Conservation (phyloP, 2,113 vertebrate species). For the Ptilorrhoa leucosticta region DNA sequence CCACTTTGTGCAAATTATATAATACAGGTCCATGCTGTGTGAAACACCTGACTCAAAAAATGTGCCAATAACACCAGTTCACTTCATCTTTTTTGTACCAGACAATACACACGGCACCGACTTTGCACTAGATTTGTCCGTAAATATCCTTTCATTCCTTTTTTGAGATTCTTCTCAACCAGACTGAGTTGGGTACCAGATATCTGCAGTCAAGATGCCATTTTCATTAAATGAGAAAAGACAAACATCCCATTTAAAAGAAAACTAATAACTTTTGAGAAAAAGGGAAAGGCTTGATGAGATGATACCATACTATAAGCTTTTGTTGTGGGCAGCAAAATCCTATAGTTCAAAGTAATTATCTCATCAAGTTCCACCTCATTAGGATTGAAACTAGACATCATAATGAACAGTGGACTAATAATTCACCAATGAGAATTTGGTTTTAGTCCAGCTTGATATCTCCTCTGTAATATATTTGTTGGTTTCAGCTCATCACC, state of each 20-base stretch:
- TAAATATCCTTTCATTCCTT: background rate
- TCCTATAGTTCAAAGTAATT: conserved; percentile 68
- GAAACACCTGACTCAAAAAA: background rate
- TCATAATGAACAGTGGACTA: conserved; percentile 57
- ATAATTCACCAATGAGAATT: conserved; percentile 57
- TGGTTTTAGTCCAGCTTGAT: conserved; percentile 52
- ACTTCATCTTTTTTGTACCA: background rate
- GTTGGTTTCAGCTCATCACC: conserved; percentile 50
- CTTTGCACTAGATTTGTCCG: background rate
- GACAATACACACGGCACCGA: fast-evolving
- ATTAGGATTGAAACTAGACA: conserved; percentile 64
- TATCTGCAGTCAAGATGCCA: background rate
- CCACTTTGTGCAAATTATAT: background rate
- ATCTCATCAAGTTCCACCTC: conserved; percentile 70
- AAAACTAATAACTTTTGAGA: conserved; percentile 45
- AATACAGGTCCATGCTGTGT: background rate
- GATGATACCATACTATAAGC: conserved; percentile 36
- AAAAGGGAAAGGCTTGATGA: conserved; percentile 53
- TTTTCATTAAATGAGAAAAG: conserved; percentile 49
- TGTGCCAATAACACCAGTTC: background rate
- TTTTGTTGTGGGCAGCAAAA: conserved; percentile 71
- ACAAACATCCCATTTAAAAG: conserved; percentile 51
- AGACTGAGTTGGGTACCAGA: background rate
- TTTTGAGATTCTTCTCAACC: background rate
- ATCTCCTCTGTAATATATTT: conserved; percentile 32